phyloP scores from a whole-genome alignment of 2,113 vertebrate genomes.

The Pampusana beccarii region DNA sequence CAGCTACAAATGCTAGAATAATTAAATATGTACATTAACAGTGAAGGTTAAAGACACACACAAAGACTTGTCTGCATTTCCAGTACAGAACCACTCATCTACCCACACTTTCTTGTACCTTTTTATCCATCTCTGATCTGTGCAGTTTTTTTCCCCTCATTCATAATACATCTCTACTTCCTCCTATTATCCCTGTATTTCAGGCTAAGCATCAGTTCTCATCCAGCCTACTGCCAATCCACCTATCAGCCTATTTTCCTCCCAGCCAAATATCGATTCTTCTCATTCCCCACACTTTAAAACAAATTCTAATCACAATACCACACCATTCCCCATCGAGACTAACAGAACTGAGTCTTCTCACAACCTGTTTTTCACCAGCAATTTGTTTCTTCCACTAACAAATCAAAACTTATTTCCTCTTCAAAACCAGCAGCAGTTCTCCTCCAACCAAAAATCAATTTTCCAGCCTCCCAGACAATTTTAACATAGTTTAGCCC shows the following conservation, averaged over 20 bases:
- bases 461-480: background rate
- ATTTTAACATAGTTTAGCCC: background rate
- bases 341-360: background rate
- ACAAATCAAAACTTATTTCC: slow-evolving; percentile 4
- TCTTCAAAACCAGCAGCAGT: background rate
- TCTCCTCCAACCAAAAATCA: background rate
- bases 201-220: background rate
- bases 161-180: background rate
- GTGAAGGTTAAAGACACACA: background rate
- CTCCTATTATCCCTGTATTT: background rate
- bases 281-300: background rate
- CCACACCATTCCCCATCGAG: background rate
- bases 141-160: background rate
- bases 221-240: background rate
- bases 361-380: background rate
- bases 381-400: background rate
- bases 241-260: background rate
- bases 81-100: background rate
- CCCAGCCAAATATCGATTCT: background rate
- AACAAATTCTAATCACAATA: background rate
- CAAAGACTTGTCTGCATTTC: background rate
- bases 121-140: background rate
- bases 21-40: background rate
- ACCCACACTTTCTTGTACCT: background rate
- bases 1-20: background rate